Percentiles rank a stretch among this genome's conserved stretches.
phyloP scores from a whole-genome alignment of 2,888 invertebrate genomes.

The Aleiodes testaceus region DNA sequence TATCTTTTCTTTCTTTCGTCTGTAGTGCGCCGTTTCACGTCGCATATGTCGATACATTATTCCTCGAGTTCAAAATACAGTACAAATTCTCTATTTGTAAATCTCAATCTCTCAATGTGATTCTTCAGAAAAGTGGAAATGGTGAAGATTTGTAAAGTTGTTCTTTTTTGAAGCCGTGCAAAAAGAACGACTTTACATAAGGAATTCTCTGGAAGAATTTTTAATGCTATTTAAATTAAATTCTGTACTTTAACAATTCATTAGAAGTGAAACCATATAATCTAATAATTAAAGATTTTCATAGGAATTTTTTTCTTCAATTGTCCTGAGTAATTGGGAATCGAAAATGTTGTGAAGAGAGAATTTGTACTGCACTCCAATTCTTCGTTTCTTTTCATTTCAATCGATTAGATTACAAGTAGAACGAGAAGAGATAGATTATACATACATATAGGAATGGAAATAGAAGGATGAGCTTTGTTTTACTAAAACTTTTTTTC shows the following conservation, averaged over 20 bases:
- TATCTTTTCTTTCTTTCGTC: too few relatives aligned
- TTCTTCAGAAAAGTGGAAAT: too few relatives aligned
- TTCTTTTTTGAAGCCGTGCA: neutral
- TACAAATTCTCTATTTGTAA: conserved; percentile 4
- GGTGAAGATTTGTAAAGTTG: too few relatives aligned
- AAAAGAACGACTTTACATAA: too few relatives aligned
- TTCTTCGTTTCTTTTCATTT: too few relatives aligned
- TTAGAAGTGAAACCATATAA: too few relatives aligned
- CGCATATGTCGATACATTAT: conserved; percentile 10
- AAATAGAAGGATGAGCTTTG: conserved; percentile 24
- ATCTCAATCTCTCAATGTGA: conserved; percentile 9
- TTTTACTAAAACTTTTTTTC: neutral
- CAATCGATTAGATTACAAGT: conserved; percentile 24
- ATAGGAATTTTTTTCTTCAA: neutral
- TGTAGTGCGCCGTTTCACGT: neutral
- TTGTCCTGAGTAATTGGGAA: conserved; percentile 11
- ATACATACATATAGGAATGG: conserved; percentile 36
- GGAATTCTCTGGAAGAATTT: too few relatives aligned
- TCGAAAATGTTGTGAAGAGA: too few relatives aligned
- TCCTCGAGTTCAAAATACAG: neutral
- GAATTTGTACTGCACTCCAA: too few relatives aligned
- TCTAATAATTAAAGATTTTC: too few relatives aligned
- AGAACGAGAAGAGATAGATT: conserved; percentile 46
- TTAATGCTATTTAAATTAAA: too few relatives aligned
- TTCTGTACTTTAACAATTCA: too few relatives aligned